Evolutionary conservation across 2,113 vertebrate species (phyloP).

Genomic region (Ploceus nigricollis): DNA sequence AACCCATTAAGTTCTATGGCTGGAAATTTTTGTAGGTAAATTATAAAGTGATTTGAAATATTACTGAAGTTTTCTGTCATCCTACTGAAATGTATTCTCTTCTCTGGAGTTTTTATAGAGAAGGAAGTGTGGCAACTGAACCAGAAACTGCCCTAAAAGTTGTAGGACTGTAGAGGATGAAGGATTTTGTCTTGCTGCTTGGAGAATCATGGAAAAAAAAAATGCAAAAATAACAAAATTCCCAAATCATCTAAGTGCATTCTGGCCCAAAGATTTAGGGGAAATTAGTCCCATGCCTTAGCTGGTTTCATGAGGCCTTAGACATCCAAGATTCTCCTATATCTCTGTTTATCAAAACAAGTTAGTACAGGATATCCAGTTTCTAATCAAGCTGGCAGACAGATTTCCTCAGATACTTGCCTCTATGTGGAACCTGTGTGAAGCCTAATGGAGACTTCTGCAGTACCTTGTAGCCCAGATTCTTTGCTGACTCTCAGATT

Average conservation of each 20-base stretch:
- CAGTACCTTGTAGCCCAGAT: neutral
- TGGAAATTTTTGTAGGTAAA: neutral
- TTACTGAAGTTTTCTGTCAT: neutral
- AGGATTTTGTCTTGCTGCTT: neutral
- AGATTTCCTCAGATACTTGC: neutral
- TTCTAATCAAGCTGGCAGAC: neutral
- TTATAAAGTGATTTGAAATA: neutral
- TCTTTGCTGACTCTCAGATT: neutral
- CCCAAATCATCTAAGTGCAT: neutral
- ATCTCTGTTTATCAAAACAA: neutral
- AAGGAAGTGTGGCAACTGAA: neutral
- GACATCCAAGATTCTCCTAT: neutral
- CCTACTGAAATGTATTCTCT: neutral
- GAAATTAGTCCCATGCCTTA: neutral
- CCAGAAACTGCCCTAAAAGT: neutral
- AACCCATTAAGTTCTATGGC: neutral
- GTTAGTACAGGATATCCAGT: neutral
- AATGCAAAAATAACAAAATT: neutral
- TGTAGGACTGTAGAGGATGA: neutral
- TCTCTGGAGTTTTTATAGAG: neutral
- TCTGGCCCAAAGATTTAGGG: neutral
- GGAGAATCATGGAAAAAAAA: neutral
- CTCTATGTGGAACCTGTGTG: fast-evolving
- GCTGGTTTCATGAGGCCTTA: neutral
- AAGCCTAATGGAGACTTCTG: neutral